phyloP scores from a whole-genome alignment of 2,113 vertebrate species.

The Tauraco erythrolophus region DNA sequence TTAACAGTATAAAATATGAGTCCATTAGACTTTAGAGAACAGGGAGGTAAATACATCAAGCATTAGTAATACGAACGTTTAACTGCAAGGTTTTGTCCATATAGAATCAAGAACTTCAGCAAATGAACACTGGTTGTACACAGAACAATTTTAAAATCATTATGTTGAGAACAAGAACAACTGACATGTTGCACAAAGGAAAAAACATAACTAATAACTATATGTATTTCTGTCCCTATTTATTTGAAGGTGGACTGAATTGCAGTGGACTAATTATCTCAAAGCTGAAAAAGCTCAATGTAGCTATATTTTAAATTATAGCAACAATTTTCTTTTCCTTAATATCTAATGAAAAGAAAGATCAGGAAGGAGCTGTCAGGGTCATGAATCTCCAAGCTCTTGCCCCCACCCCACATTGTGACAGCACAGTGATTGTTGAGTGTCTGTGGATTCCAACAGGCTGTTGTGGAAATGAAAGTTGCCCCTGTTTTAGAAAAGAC shows the following conservation, averaged over 20 bases:
- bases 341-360: background rate
- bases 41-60: background rate
- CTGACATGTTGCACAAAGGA: background rate
- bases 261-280: background rate
- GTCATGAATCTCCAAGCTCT: background rate
- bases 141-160: background rate
- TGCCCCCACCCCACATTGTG: accelerated
- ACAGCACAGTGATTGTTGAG: background rate
- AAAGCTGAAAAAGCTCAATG: background rate
- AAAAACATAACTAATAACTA: background rate
- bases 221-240: background rate
- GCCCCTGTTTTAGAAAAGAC: background rate
- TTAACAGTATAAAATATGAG: background rate
- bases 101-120: background rate
- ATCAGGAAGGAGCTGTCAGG: background rate
- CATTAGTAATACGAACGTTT: background rate
- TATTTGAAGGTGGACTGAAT: background rate
- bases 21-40: background rate
- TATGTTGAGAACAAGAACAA: background rate
- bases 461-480: background rate
- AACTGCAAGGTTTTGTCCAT: background rate
- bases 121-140: background rate
- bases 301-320: background rate
- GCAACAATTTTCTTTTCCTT: background rate
- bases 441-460: background rate